Evolutionary conservation across 2,113 vertebrate species (phyloP), one percentile per base, ranked within the genome.

Genomic region (Nipponia nippon): DNA sequence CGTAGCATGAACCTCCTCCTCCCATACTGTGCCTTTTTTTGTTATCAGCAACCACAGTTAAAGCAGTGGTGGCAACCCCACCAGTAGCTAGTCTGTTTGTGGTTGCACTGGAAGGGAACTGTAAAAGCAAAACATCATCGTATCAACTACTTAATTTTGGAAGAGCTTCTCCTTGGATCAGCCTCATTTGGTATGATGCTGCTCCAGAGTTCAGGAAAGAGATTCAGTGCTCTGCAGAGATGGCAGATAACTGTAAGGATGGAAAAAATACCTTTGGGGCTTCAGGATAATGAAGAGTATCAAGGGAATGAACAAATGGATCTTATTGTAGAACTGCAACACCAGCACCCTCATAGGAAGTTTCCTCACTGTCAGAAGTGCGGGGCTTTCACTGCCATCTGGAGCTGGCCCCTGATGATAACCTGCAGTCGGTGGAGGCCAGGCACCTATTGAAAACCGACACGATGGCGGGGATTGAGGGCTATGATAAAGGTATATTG

Each of bases 351-450:
- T 4, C 0, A 0, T 38, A 5, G 44, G 30, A 44, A n/a, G 36
- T 50, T 79, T 55, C n/a, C 32, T 80, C 7, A 0, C 10, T 29
- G 6, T 29, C 11, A 55, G 59, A 21, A 23, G 46, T 1, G 1
- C 1, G 8, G 16, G 69, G 34, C 36, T 72, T 18, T 23, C 12
- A 0, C 18, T 20, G 32, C 42, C 7, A 0, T 4, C 46, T 15
- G 52, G 46, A n/a, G 4, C 53, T 36, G 23, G 27, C 23, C 23
- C 3, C 42, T 34, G 59, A n/a, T 19, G 21, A 13, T 23, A 62
- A 23, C n/a, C 13, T 3, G 9, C 20, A 7, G 30, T 5, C 2
- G 11, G 21, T 36, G 47, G 59, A 44, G 40, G 5, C 34, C 40
- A 6, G 7, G 42, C 30, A 6, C 30, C 47, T 49, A 1, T 5